Conservation (phyloP, 2,888 invertebrate genomes). For the Galeopsomyia nigrocyanea region DNA sequence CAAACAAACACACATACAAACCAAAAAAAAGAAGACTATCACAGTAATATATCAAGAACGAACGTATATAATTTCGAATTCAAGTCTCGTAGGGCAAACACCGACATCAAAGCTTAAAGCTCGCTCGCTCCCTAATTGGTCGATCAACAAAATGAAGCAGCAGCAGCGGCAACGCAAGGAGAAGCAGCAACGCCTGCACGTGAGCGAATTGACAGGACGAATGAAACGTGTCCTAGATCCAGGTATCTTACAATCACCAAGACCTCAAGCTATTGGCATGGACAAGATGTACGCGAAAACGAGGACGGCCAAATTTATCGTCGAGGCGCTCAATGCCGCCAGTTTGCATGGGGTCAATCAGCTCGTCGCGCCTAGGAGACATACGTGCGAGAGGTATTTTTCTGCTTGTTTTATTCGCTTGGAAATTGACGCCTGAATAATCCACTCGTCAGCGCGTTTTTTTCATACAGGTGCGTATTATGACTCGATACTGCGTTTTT, state of each 20-base stretch:
- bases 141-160: constrained; percentile 1
- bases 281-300: constrained; percentile 53
- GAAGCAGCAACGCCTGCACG: constrained; percentile 2
- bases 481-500: too few species aligned
- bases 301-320: constrained; percentile 51
- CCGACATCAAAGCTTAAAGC: background rate
- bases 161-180: background rate
- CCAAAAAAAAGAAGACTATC: too few species aligned
- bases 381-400: constrained; percentile 55
- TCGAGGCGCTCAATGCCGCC: constrained; percentile 55
- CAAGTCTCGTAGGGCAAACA: too few species aligned
- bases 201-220: constrained; percentile 1
- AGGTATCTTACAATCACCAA: constrained; percentile 25
- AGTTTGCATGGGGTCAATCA: constrained; percentile 60
- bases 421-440: too few species aligned
- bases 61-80: too few species aligned
- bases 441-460: too few species aligned
- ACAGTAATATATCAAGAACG: too few species aligned
- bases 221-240: background rate
- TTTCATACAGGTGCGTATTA: too few species aligned
- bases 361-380: constrained; percentile 56
- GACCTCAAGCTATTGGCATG: constrained; percentile 51
- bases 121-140: constrained; percentile 6
- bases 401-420: too few species aligned
- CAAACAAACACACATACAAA: too few species aligned